Percentiles rank a stretch among this genome's conserved stretches.
Evolutionary conservation across 2,888 invertebrate species (phyloP).

Genomic region (Gastrophysa polygoni): DNA sequence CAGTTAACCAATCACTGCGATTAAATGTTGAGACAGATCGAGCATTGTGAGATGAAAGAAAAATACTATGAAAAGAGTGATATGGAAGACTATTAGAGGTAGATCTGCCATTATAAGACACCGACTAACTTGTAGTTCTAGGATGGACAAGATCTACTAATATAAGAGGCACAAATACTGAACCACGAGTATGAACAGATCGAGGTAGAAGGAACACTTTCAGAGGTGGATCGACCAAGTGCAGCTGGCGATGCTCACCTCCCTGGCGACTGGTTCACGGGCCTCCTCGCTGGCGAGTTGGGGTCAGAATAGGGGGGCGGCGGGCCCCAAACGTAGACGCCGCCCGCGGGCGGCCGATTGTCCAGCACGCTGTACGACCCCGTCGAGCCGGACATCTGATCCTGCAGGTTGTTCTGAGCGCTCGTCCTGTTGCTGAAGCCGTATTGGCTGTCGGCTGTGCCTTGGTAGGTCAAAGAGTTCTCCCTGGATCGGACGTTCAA

Average conservation of each 20-base stretch:
- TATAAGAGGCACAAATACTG: too few relatives aligned
- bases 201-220: too few relatives aligned
- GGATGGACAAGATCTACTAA: too few relatives aligned
- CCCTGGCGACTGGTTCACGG: constrained; percentile 53
- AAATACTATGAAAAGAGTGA: background rate
- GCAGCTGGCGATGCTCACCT: constrained; percentile 40
- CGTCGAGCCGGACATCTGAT: constrained; percentile 53
- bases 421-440: constrained; percentile 68
- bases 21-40: too few relatives aligned
- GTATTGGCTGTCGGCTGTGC: constrained; percentile 82
- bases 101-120: background rate
- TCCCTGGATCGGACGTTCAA: constrained; percentile 44
- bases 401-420: constrained; percentile 51
- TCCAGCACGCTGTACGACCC: constrained; percentile 66
- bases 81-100: background rate
- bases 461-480: constrained; percentile 65
- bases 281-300: constrained; percentile 69
- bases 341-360: constrained; percentile 62
- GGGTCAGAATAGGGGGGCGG: constrained; percentile 88
- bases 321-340: constrained; percentile 79
- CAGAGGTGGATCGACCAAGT: background rate
- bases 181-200: too few relatives aligned
- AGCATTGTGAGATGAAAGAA: background rate
- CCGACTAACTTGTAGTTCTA: too few relatives aligned
- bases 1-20: too few relatives aligned